Evolutionary conservation across 1,140 invertebrate genomes (phyloP).

Genomic region (Sitophilus oryzae): DNA sequence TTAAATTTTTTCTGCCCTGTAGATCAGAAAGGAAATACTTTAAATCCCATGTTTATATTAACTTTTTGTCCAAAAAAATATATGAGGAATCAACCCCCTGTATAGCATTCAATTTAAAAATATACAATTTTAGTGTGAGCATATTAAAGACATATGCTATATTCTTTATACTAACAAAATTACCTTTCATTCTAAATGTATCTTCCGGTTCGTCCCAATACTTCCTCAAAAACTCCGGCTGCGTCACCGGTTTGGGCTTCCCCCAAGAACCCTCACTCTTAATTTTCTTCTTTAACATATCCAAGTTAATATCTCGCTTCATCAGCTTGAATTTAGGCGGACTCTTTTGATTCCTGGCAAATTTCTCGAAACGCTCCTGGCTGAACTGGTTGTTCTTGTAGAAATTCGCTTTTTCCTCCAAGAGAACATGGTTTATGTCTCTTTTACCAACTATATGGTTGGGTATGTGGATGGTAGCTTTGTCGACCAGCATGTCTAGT

Average conservation of each 20-base stretch:
- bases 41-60: too few relatives aligned
- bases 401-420: conserved; percentile 24
- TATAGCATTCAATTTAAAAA: too few relatives aligned
- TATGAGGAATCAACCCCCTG: too few relatives aligned
- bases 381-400: conserved; percentile 13
- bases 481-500: conserved; percentile 31
- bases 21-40: too few relatives aligned
- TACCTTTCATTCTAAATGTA: neutral
- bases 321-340: neutral
- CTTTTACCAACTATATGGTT: conserved; percentile 27
- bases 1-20: too few relatives aligned
- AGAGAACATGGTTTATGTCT: conserved; percentile 29
- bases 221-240: neutral
- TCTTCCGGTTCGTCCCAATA: neutral
- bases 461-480: conserved; percentile 26
- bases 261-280: neutral
- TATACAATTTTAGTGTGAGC: too few relatives aligned
- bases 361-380: conserved; percentile 6
- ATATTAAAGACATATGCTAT: too few relatives aligned
- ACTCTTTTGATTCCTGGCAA: conserved; percentile 8
- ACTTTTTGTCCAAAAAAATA: too few relatives aligned
- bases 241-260: neutral
- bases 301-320: conserved; percentile 31
- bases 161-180: too few relatives aligned
- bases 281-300: conserved; percentile 19